Percentiles rank a stretch among this genome's conserved stretches.
phyloP scores from a whole-genome alignment of 2,797 vertebrate species.

The Pangasius djambal region DNA sequence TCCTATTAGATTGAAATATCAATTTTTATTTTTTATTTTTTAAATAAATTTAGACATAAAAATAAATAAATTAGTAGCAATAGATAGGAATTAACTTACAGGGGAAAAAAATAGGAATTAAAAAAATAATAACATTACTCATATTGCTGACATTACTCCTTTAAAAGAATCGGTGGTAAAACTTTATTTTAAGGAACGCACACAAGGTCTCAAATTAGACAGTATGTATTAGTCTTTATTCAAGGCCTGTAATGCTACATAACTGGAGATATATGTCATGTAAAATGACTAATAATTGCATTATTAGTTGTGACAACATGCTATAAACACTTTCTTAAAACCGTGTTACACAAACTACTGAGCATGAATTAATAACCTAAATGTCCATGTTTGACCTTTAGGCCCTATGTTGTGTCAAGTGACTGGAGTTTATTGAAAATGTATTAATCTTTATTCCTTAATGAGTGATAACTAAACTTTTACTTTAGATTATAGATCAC shows the following conservation, averaged over 20 bases:
- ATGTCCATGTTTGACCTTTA: no score
- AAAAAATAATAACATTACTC: not conserved
- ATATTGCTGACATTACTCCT: not conserved
- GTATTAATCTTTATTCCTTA: no score
- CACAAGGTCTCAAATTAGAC: not conserved
- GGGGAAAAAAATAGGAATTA: no score
- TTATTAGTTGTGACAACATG: not conserved
- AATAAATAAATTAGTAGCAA: not conserved
- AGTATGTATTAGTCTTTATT: not conserved
- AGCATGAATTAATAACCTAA: not conserved
- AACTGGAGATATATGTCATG: not conserved
- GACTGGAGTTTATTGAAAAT: no score
- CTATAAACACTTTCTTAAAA: not conserved
- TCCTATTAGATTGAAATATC: not conserved
- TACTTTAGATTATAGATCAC: no score
- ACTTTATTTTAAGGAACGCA: not conserved
- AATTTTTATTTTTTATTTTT: not conserved
- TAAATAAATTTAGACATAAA: not conserved
- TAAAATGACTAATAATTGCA: not conserved
- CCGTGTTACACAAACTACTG: not conserved
- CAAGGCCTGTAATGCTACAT: not conserved
- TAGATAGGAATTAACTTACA: not conserved
- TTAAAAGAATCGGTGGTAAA: not conserved
- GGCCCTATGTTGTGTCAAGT: no score
- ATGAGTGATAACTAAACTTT: no score